Base-by-base conservation (phyloP, 2,113 vertebrate genomes). In the Channa maculata region DNA sequence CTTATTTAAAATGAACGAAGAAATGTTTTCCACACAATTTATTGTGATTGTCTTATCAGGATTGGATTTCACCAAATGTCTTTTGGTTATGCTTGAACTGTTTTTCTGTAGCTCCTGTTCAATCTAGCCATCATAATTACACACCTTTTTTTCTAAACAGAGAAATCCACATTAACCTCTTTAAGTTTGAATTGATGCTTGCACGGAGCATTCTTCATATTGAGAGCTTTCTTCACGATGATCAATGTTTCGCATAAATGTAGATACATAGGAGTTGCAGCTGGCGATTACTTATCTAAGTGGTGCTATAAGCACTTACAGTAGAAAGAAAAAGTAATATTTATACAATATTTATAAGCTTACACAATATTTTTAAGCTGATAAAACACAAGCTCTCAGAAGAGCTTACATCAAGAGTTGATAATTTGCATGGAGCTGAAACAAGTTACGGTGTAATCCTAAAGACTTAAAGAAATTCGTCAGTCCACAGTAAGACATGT, bases 1-100 rank as follows among this genome's bases (percentile, higher is more conserved):
- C 65, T 75, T 71, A 52, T 69, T 82, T 63, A 52, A 43, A 33
- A 87, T 74, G 67, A 69, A 57, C 54, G 63, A 61, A 45, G 69
- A 5, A 50, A 33, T 72, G 41, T 66, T 75, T 53, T 37, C 13
- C 72, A 55, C 50, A 79, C 67, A 60, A 57, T 71, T 57, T 43
- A 11, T 8, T 48, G 8, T 24, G 34, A 76, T 73, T 60, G 49
- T 14, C 24, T 66, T 10, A 24, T 58, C 13, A 10, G 12, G n/a
- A 37, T 76, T 69, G 46, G 6, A 51, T 57, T 65, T 24, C 4
- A 15, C 10, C 54, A 37, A 5, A 0, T 51, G 0, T 14, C 4
- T 58, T 37, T 65, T 75, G 3, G 14, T 41, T 58, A 48, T 43
- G 5, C 41, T 36, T 24, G 57, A 36, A 66, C 8, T 45, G 34